A percentile compares a stretch with the other conserved stretches of the same genome.
Evolutionary conservation across 2,113 vertebrate genomes (phyloP).

Genomic region (Otis tarda): DNA sequence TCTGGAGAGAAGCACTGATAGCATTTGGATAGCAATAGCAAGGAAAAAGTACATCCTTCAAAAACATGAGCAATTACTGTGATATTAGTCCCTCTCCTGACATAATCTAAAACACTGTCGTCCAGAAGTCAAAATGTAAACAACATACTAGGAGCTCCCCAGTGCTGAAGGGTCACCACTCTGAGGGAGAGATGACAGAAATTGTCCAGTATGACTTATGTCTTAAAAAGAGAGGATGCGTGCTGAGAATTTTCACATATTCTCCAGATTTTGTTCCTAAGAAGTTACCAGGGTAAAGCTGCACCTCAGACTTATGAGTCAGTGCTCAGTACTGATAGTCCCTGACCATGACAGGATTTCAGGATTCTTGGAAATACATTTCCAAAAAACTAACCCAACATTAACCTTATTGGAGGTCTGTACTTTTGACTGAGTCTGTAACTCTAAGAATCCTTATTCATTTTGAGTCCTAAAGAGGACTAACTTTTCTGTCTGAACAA

Average conservation of each 20-base stretch:
- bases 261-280: accelerated
- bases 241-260: neutral
- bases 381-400: neutral
- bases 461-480: neutral
- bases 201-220: neutral
- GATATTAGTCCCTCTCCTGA: neutral
- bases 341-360: neutral
- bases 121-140: neutral
- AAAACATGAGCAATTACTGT: neutral
- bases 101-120: neutral
- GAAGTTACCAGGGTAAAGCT: neutral
- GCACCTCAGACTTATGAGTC: neutral
- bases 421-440: neutral
- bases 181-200: neutral
- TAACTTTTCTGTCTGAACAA: neutral
- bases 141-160: neutral
- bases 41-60: neutral
- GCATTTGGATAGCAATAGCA: neutral
- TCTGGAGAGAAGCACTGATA: neutral
- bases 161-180: neutral
- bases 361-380: neutral
- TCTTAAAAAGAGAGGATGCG: neutral
- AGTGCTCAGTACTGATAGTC: neutral
- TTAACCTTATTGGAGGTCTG: neutral
- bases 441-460: neutral